A percentile compares a stretch with the other conserved stretches of the same genome.
These are phyloP conservation scores for Etheostoma nigrum DNA, from an alignment of 2,797 vertebrate species.

Conservation along the genomic window DNA sequence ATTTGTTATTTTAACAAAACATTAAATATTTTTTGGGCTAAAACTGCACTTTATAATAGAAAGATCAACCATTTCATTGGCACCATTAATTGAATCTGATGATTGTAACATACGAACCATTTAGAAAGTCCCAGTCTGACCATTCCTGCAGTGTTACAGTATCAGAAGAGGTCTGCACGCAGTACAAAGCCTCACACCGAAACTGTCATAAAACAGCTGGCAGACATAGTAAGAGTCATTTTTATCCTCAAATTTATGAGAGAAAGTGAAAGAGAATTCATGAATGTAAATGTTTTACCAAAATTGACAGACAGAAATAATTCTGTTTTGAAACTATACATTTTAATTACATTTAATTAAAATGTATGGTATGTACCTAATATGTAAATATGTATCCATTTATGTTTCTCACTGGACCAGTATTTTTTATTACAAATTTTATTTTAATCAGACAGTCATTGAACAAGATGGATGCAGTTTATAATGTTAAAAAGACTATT, in stretches of 20 bases:
- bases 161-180: slow-evolving; percentile 1
- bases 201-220: background rate
- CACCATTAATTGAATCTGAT: background rate
- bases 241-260: background rate
- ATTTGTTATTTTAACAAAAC: background rate
- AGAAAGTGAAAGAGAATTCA: background rate
- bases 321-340: slow-evolving; percentile 1
- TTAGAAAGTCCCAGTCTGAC: background rate
- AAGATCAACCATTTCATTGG: background rate
- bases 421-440: slow-evolving; percentile 6
- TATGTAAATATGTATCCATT: background rate
- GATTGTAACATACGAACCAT: background rate
- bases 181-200: background rate
- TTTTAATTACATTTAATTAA: slow-evolving; percentile 11
- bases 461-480: background rate
- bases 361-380: background rate
- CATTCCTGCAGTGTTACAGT: slow-evolving; percentile 2
- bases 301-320: slow-evolving; percentile 2
- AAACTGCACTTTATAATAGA: slow-evolving; percentile 11
- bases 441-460: slow-evolving; percentile 7
- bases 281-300: slow-evolving; percentile 13
- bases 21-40: background rate
- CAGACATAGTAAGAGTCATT: background rate
- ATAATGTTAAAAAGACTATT: background rate
- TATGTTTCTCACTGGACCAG: slow-evolving; percentile 13